A percentile compares a stretch with the other conserved stretches of the same genome.
These are phyloP conservation scores for Lepidurus packardi DNA, from an alignment of 1,140 invertebrate species.

Conservation along the genomic window DNA sequence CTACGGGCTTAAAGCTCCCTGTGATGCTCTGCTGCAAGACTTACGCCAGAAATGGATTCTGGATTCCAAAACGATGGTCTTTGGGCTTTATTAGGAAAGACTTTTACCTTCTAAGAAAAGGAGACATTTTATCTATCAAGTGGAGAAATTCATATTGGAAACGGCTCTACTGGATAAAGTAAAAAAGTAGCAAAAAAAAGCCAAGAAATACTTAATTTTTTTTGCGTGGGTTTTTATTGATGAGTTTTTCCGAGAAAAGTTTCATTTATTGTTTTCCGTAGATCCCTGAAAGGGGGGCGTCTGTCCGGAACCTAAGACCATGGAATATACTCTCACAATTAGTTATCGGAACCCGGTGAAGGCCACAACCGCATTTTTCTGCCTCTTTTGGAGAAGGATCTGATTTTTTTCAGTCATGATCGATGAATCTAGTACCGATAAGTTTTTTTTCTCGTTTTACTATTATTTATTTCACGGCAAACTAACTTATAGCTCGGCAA, in stretches of 20 bases:
- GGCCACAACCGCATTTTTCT: neutral
- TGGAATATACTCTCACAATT: too few species aligned
- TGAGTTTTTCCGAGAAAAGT: neutral
- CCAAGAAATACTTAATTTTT: neutral
- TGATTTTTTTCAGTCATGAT: neutral
- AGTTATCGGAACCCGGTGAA: neutral
- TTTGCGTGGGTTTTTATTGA: neutral
- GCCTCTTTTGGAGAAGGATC: neutral
- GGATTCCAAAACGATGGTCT: conserved; percentile 2
- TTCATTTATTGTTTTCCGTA: neutral
- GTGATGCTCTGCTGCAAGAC: conserved; percentile 3
- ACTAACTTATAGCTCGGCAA: neutral
- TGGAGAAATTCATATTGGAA: neutral
- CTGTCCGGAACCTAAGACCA: neutral
- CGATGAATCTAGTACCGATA: neutral
- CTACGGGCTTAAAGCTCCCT: conserved; percentile 16
- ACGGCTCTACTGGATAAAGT: neutral
- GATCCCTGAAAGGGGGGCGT: neutral
- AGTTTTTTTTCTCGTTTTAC: neutral
- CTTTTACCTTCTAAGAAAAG: conserved; percentile 5
- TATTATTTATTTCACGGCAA: neutral
- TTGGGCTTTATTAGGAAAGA: conserved; percentile 11
- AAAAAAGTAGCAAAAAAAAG: neutral
- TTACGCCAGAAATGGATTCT: conserved; percentile 10
- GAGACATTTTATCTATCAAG: neutral